phyloP scores from a whole-genome alignment of 1,140 invertebrate genomes.

The Drosophila rufa region DNA sequence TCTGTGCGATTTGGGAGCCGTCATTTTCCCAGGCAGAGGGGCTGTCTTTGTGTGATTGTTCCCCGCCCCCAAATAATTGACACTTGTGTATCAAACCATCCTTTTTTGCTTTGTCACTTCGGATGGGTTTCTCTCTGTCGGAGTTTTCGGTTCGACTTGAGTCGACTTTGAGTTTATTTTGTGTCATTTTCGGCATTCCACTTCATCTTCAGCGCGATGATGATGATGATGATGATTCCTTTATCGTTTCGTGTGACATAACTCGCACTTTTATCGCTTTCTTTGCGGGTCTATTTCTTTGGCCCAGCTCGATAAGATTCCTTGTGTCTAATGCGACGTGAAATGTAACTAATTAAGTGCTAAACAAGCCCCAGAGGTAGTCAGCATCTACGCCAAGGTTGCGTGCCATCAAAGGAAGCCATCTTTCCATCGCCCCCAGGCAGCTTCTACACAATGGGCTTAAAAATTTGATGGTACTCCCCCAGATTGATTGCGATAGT shows the following conservation, averaged over 20 bases:
- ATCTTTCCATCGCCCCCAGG: not conserved
- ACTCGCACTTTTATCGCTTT: constrained; percentile 15
- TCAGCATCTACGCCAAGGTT: constrained; percentile 2
- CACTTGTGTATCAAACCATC: constrained; percentile 26
- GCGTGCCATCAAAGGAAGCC: constrained; percentile 12
- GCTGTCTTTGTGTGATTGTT: constrained; percentile 12
- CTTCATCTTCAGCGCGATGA: constrained; percentile 9
- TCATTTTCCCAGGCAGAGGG: constrained; percentile 15
- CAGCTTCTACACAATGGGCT: constrained; percentile 11
- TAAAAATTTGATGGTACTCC: constrained; percentile 15
- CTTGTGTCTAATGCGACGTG: constrained; percentile 13
- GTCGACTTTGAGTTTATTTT: constrained; percentile 24
- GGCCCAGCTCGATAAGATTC: constrained; percentile 7
- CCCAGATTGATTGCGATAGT: constrained; percentile 29
- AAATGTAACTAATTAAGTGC: constrained; percentile 60
- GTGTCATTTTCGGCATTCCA: constrained; percentile 12
- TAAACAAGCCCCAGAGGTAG: constrained; percentile 33
- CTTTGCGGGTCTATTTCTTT: constrained; percentile 40
- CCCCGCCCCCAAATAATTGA: constrained; percentile 10
- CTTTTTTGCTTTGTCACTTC: constrained; percentile 23
- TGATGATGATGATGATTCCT: constrained; percentile 17
- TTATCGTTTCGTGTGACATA: constrained; percentile 15
- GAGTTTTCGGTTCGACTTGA: not conserved
- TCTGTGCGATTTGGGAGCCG: constrained; percentile 14
- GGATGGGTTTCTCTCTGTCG: constrained; percentile 1